These are phyloP conservation scores for Dendrophyllia cribrosa DNA, from an alignment of 64 coral and sea anemone genomes.

Conservation along the genomic window DNA sequence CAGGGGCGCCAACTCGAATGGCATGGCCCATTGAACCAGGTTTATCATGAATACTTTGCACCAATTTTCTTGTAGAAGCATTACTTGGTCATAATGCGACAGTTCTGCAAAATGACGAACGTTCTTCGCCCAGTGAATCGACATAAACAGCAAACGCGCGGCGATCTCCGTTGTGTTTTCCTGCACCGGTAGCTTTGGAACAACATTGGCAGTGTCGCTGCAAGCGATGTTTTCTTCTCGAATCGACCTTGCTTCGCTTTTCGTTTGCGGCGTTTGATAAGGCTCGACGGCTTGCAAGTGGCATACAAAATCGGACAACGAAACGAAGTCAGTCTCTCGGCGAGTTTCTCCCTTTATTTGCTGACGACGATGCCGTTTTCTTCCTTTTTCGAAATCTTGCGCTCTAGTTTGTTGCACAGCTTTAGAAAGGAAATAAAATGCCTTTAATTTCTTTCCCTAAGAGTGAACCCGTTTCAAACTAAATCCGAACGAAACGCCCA, in stretches of 20 bases:
- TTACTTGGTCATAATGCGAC: slow-evolving; percentile 94
- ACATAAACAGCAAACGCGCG: slow-evolving; percentile 95
- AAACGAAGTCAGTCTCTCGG: slow-evolving; percentile 88
- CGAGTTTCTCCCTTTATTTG: slow-evolving; percentile 75
- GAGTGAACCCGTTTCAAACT: background rate
- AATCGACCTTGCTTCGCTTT: slow-evolving; percentile 16
- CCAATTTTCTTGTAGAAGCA: slow-evolving; percentile 94
- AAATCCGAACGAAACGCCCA: too few species aligned
- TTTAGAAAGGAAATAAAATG: slow-evolving; percentile 46
- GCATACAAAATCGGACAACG: slow-evolving; percentile 88
- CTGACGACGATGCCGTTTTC: slow-evolving; percentile 66
- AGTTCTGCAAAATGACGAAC: slow-evolving; percentile 95
- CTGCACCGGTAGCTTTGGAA: slow-evolving; percentile 1
- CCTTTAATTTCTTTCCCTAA: background rate
- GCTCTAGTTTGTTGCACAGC: slow-evolving; percentile 92
- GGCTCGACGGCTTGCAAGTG: slow-evolving; percentile 92
- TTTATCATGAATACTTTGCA: slow-evolving; percentile 95
- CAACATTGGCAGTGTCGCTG: slow-evolving; percentile 6
- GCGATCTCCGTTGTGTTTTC: slow-evolving; percentile 87
- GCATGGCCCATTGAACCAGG: slow-evolving; percentile 95
- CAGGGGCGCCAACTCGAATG: slow-evolving; percentile 80
- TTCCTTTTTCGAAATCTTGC: slow-evolving; percentile 82
- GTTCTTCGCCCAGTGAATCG: slow-evolving; percentile 94
- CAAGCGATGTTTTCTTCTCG: slow-evolving; percentile 5
- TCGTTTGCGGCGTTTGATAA: slow-evolving; percentile 62